Evolutionary conservation across 2,888 invertebrate species (phyloP).

Genomic region (Ramazzottius varieornatus): DNA sequence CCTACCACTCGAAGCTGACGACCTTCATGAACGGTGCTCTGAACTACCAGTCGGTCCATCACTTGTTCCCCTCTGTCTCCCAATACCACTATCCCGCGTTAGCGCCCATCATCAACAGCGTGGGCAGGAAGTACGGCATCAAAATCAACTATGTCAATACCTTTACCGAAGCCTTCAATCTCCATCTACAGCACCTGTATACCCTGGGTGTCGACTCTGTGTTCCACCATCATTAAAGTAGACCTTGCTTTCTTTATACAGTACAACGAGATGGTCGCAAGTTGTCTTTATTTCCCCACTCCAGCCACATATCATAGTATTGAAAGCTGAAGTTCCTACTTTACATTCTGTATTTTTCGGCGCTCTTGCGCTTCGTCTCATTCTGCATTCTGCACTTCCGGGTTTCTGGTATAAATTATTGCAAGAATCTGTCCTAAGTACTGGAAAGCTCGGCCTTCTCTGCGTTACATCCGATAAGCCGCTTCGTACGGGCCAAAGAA

Average conservation of each 20-base stretch:
- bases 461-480: too few species aligned
- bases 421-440: too few species aligned
- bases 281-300: too few species aligned
- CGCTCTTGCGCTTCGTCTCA: too few species aligned
- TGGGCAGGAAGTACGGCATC: not conserved
- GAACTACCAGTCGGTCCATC: not conserved
- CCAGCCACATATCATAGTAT: too few species aligned
- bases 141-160: not conserved
- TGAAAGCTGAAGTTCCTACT: too few species aligned
- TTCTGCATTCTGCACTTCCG: too few species aligned
- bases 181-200: not conserved
- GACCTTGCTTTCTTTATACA: not conserved
- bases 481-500: too few species aligned
- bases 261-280: too few species aligned
- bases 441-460: too few species aligned
- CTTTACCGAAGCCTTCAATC: not conserved
- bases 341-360: too few species aligned
- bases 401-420: too few species aligned
- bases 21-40: not conserved
- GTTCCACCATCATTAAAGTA: not conserved
- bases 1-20: not conserved
- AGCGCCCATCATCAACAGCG: not conserved
- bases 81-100: not conserved
- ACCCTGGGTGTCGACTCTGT: not conserved
- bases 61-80: not conserved